Evolutionary conservation across 2,888 invertebrate genomes (phyloP), one percentile per base, ranked within the genome.

Genomic region (Xanthia icteritia): DNA sequence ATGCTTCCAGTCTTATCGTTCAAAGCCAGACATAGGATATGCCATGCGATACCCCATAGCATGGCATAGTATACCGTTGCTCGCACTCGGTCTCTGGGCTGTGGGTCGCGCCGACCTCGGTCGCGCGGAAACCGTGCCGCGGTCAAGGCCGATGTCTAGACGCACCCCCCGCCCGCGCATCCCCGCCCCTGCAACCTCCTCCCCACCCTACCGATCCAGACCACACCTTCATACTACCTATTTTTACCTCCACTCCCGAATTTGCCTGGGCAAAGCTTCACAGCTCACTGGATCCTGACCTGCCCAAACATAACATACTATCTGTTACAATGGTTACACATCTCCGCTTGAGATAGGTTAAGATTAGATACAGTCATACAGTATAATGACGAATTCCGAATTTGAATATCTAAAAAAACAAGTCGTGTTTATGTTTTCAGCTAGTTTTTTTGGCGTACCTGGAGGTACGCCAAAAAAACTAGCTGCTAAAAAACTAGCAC

Each of bases 141-240:
- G 96, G 96, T 96, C 96, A 96, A 96, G 96, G 96, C 96, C 95
- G 92, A 82, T 87, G 96, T 96, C 96, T 96, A 96, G 96, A 96
- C 96, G 91, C 93, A 91, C 91, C 93, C 92, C 92, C 92, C 88
- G 88, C 89, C 84, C 88, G 85, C 88, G 87, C 90, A 85, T 88
- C 89, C 89, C 86, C 88, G 85, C 88, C 88, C 83, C 84, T 80
- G 85, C 78, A 79, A 79, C 88, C 89, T 88, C 84, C 85, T 86
- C 79, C 85, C 85, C 86, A 85, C 84, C 87, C 84, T 84, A 82
- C 85, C 83, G 89, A 88, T 87, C 87, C 77, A 68, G 79, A 56
- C 88, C 78, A 76, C 81, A 82, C 83, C 84, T 87, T 90, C 90
- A 86, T 89, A 89, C 92, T 91, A 91, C 94, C 93, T 94, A 94